phyloP scores from a whole-genome alignment of 2,797 vertebrate species.

The Enteromius anoplus region DNA sequence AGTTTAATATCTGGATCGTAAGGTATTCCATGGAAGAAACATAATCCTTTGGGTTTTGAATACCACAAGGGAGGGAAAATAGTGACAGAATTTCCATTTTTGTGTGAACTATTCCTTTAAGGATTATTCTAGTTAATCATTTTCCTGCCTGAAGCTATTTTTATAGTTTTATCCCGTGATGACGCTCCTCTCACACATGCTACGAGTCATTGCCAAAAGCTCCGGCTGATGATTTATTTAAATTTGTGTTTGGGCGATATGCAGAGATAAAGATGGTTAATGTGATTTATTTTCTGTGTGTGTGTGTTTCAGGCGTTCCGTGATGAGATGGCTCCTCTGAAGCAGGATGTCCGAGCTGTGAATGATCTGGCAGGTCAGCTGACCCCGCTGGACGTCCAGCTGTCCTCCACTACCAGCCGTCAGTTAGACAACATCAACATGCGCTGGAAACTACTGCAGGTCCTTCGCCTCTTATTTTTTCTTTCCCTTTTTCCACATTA shows the following conservation, averaged over 20 bases:
- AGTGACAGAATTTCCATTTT: neutral
- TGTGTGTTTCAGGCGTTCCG: conserved; percentile 81
- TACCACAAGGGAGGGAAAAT: neutral
- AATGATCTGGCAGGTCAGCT: conserved; percentile 91
- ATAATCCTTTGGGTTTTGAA: neutral
- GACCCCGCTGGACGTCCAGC: conserved; percentile 90
- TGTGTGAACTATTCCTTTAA: conserved; percentile 14
- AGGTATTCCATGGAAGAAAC: neutral
- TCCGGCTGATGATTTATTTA: conserved; percentile 8
- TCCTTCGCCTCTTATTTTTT: conserved; percentile 59
- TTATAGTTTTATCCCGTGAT: neutral
- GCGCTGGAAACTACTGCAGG: conserved; percentile 95
- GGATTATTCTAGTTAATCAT: neutral
- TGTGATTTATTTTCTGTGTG: neutral
- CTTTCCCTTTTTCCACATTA: neutral
- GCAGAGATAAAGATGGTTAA: neutral
- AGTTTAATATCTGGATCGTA: neutral
- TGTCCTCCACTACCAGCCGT: conserved; percentile 88
- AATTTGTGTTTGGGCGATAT: conserved; percentile 8
- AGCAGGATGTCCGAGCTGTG: conserved; percentile 86
- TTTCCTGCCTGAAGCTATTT: conserved; percentile 15
- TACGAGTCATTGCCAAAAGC: conserved; percentile 10
- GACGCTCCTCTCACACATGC: neutral
- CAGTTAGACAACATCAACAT: conserved; percentile 96
- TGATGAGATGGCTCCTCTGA: conserved; percentile 89